Conservation (phyloP, 2,797 vertebrate species). For the Malurus leucopterus region DNA sequence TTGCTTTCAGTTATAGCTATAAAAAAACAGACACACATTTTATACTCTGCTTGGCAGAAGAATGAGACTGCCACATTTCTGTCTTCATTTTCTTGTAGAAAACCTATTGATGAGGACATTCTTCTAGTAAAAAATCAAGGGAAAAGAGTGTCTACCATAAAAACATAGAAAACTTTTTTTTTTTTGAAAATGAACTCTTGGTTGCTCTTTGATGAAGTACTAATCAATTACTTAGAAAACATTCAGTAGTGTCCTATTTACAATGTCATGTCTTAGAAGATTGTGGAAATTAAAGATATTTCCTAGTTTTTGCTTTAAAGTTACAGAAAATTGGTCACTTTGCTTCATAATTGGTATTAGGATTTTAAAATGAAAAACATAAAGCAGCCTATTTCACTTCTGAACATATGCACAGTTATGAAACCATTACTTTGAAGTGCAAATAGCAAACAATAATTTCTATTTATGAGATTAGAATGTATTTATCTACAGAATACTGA, state of each 20-base stretch:
- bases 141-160: rapidly evolving
- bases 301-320: not conserved
- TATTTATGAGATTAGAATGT: not conserved
- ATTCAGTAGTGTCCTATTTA: not conserved
- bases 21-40: not conserved
- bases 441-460: not conserved
- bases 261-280: not conserved
- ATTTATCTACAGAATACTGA: not conserved
- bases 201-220: not conserved
- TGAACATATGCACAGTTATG: not conserved
- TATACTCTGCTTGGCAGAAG: not conserved
- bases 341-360: not conserved
- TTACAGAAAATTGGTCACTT: not conserved
- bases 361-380: not conserved
- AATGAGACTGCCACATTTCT: not conserved
- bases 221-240: not conserved
- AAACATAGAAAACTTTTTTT: not conserved
- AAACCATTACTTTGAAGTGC: not conserved
- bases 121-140: not conserved
- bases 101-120: not conserved
- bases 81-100: not conserved
- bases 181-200: not conserved
- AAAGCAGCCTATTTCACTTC: not conserved
- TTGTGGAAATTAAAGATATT: not conserved
- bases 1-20: not conserved